These are phyloP conservation scores for Alaudala cheleensis DNA, from an alignment of 2,113 vertebrate species.

Conservation along the genomic window DNA sequence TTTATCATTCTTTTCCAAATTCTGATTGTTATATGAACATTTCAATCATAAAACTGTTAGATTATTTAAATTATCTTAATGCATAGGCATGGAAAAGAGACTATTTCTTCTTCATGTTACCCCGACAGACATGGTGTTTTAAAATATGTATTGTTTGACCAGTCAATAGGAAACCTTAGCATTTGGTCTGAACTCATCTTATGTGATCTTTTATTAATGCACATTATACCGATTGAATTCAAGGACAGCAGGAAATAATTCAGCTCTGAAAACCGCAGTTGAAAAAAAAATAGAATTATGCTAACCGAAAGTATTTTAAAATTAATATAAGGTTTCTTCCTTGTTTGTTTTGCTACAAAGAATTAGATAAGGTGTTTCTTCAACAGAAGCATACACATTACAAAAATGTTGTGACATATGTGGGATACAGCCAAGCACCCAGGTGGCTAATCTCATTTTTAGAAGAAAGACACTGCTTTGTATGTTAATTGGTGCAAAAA, in stretches of 20 bases:
- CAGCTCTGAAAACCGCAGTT: conserved; percentile 65
- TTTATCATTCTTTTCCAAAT: conserved; percentile 92
- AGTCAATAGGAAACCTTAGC: conserved; percentile 74
- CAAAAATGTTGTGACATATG: conserved; percentile 82
- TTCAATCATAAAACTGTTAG: conserved; percentile 76
- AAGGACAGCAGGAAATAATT: conserved; percentile 75
- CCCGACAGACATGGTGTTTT: conserved; percentile 28
- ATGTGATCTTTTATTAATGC: conserved; percentile 82
- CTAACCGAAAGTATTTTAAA: conserved; percentile 62
- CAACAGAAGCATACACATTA: conserved; percentile 66
- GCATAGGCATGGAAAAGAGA: conserved; percentile 50
- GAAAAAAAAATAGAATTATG: conserved; percentile 48
- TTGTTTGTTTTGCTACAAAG: conserved; percentile 65
- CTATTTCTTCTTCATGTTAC: conserved; percentile 49
- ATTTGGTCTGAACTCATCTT: conserved; percentile 74
- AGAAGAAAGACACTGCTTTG: conserved; percentile 81
- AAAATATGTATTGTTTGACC: conserved; percentile 73
- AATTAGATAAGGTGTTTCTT: conserved; percentile 67
- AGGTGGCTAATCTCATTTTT: conserved; percentile 92
- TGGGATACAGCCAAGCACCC: conserved; percentile 86
- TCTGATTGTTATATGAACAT: conserved; percentile 90
- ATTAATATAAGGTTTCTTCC: conserved; percentile 62
- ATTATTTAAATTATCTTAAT: conserved; percentile 69
- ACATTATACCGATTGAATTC: conserved; percentile 70
- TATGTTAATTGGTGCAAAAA: conserved; percentile 81